A percentile compares a stretch with the other conserved stretches of the same genome.
Conservation (phyloP, 2,888 invertebrate species). For the Zygogramma bicolorata region DNA sequence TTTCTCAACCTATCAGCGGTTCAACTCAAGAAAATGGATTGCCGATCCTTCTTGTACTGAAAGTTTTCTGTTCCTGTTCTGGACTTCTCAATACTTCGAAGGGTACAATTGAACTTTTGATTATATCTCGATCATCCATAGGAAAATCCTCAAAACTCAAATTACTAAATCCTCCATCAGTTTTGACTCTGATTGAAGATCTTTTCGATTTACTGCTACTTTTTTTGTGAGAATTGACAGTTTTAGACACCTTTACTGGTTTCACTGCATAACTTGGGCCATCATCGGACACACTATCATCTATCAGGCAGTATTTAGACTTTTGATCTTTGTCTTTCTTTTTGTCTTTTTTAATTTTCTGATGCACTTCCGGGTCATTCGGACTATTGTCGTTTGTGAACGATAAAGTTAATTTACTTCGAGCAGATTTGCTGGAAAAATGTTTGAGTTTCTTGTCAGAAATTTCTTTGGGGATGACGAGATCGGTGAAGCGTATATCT, state of each 20-base stretch:
- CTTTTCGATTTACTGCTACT: conserved; percentile 57
- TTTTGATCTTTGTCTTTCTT: conserved; percentile 65
- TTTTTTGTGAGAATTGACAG: conserved; percentile 55
- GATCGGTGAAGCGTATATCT: conserved; percentile 32
- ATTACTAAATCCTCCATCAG: conserved; percentile 75
- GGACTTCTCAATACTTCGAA: conserved; percentile 75
- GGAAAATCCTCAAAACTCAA: conserved; percentile 83
- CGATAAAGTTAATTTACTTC: conserved; percentile 24
- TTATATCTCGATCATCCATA: conserved; percentile 71
- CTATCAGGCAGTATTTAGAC: conserved; percentile 69
- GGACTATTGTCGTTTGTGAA: conserved; percentile 29
- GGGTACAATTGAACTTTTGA: conserved; percentile 68
- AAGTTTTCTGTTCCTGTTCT: conserved; percentile 69
- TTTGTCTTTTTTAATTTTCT: conserved; percentile 56
- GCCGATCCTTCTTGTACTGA: conserved; percentile 66
- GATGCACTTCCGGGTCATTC: conserved; percentile 30
- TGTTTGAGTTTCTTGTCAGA: conserved; percentile 18
- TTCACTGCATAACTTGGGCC: conserved; percentile 49
- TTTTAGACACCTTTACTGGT: conserved; percentile 59
- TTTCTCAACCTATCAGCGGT: background rate
- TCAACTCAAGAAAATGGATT: conserved; percentile 69
- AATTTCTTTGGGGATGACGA: conserved; percentile 27
- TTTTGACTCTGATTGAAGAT: conserved; percentile 52
- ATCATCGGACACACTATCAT: conserved; percentile 66
- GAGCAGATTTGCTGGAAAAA: conserved; percentile 22